phyloP scores from a whole-genome alignment of 1,140 invertebrate genomes.

The Muscidifurax raptorellus region DNA sequence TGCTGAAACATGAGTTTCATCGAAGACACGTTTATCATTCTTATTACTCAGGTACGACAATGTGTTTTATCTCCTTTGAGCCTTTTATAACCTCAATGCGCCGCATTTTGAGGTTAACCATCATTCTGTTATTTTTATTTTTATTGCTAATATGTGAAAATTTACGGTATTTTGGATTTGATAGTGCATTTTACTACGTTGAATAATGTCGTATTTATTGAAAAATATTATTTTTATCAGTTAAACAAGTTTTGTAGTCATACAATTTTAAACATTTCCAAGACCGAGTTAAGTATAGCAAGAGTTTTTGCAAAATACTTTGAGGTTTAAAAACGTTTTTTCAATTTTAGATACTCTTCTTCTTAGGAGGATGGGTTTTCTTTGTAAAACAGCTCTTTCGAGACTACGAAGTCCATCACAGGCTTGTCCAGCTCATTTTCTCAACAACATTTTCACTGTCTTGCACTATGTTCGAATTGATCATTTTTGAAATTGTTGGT shows the following conservation, averaged over 20 bases:
- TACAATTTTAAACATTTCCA: neutral
- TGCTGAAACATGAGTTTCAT: slow-evolving; percentile 79
- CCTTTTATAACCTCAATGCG: slow-evolving; percentile 38
- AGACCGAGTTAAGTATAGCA: neutral
- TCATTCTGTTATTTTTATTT: slow-evolving; percentile 12
- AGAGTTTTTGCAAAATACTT: neutral
- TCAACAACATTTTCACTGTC: slow-evolving; percentile 97
- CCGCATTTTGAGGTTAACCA: slow-evolving; percentile 9
- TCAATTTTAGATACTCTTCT: slow-evolving; percentile 92
- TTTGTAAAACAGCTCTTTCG: slow-evolving; percentile 98
- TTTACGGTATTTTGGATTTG: neutral
- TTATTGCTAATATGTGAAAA: neutral
- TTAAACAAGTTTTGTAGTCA: neutral
- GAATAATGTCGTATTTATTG: neutral
- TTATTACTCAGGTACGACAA: slow-evolving; percentile 80
- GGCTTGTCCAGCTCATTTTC: slow-evolving; percentile 96
- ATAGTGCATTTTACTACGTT: neutral
- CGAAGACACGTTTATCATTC: slow-evolving; percentile 82
- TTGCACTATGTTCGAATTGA: slow-evolving; percentile 99
- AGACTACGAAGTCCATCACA: slow-evolving; percentile 98
- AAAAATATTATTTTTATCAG: neutral
- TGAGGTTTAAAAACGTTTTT: neutral
- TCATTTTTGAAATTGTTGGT: slow-evolving; percentile 99
- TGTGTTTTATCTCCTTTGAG: neutral
- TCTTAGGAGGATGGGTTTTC: slow-evolving; percentile 98